Base-by-base conservation (phyloP, 64 coral and sea anemone genomes). In the Orbicella faveolata region DNA sequence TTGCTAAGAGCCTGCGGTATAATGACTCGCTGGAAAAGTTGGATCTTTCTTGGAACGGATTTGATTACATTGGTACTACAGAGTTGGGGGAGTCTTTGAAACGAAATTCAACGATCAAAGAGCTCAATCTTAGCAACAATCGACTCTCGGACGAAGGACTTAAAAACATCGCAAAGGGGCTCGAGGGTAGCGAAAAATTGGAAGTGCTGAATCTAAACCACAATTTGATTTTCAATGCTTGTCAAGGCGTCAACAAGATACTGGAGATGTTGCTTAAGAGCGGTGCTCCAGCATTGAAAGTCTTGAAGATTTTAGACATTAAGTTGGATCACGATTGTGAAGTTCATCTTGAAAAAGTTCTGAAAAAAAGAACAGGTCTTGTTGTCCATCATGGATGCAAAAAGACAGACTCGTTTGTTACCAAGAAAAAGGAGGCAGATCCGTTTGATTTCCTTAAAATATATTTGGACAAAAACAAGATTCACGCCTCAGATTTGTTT, bases 1-100 rank as follows among this genome's bases (percentile, higher is more conserved):
- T 96, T 66, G 76, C 83, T 64, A 81, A 84, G 18, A 88, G 95
- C 44, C 83, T 96, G 15, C 88, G 91, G 0, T 90, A 88, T 34
- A 96, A 96, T 33, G 82, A 90, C 21, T 88, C 88, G 0, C 61
- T 96, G 34, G 91, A 93, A 82, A 90, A 90, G 36, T 33, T 96
- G 34, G 87, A 96, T 83, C 63, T 96, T 17, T 96, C 95, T 25
- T 96, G 95, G 95, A 96, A 96, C 51, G 95, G 95, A 34, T 96
- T 96, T 30, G 95, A 96, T 83, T 91, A 96, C 26, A 76, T 10
- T 37, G 95, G 95, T 39, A 96, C 95, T 37, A 62, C 59, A 61
- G 92, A 72, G 18, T 69, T 96, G 21, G 80, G 81, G 36, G 95
- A 93, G 5, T 76, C 95, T 4, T 52, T 96, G 23, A 93, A 96